Base-by-base conservation (phyloP, 1,140 invertebrate species). In the Frieseomelitta varia region DNA sequence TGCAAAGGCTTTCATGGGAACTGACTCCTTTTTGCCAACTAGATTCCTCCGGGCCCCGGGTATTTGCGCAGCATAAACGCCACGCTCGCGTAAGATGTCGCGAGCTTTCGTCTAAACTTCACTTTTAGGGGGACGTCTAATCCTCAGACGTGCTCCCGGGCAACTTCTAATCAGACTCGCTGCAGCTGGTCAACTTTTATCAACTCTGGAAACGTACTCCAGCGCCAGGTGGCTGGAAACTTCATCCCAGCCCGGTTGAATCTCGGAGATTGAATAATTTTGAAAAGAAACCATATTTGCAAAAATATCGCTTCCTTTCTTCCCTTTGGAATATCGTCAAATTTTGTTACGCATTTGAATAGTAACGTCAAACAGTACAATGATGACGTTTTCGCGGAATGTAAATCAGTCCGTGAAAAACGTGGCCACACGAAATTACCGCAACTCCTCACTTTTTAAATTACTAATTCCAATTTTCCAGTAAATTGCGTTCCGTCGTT, bases 11-110 rank as follows among this genome's bases (percentile, higher is more conserved):
- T 21, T 19, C 10, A 47, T 76, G 27, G 79, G 74, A 81, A 81
- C 21, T 81, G 30, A 56, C 30, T 73, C 19, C 68, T 61, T 74
- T 65, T 81, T 81, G 47, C 71, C 8, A n/a, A 24, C n/a, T 19
- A 47, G 69, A 72, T 81, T 53, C 69, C 56, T 10, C 15, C 24
- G 34, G 78, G n/a, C 51, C 53, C 27, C 39, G 39, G 39, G 51
- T 81, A 81, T 74, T 81, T 74, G 55, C 65, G 34, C 34, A 47
- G 24, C 58, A 63, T 63, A 63, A 76, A 76, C n/a, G 24, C 34
- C 53, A 21, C n/a, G 19, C 14, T 47, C 30, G 14, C 56, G 74
- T 14, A 76, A 63, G 34, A 63, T n/a, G 34, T 63, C 56, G 14
- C 11, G 24, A 47, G 17, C 21, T 61, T 76, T 27, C 72, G 72